Evolutionary conservation across 2,113 vertebrate species (phyloP).

Genomic region (Semicossyphus pulcher): DNA sequence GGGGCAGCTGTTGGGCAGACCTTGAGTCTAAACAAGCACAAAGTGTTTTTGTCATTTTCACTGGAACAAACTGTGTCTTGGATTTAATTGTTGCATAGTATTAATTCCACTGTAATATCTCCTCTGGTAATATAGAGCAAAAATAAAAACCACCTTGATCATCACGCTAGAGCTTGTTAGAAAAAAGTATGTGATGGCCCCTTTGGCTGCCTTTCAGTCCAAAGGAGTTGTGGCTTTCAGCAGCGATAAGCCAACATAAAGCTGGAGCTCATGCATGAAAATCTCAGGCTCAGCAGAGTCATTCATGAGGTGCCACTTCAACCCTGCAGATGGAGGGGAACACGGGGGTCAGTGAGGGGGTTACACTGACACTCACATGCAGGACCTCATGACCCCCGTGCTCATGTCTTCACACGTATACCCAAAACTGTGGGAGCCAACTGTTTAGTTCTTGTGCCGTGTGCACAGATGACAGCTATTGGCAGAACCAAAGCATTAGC

Average conservation of each 20-base stretch:
- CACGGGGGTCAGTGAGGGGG: constrained; percentile 1
- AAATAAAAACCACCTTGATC: constrained; percentile 11
- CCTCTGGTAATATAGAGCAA: not conserved
- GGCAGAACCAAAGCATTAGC: constrained; percentile 5
- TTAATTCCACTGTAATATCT: not conserved
- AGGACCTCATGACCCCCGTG: constrained; percentile 15
- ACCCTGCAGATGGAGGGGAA: constrained; percentile 21
- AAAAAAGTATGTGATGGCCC: constrained; percentile 6
- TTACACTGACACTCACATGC: constrained; percentile 31
- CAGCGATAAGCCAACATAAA: constrained; percentile 50
- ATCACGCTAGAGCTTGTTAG: not conserved
- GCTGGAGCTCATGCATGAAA: constrained; percentile 69
- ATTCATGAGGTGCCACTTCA: constrained; percentile 51
- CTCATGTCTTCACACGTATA: constrained; percentile 22
- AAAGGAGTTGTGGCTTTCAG: constrained; percentile 38
- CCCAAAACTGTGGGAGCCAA: constrained; percentile 6
- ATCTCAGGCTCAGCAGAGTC: constrained; percentile 63
- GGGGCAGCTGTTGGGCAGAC: constrained; percentile 24
- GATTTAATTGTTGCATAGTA: not conserved
- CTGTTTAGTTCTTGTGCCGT: constrained; percentile 6
- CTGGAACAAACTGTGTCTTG: constrained; percentile 3
- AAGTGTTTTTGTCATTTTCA: not conserved
- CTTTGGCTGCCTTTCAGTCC: constrained; percentile 20
- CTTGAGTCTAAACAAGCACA: not conserved
- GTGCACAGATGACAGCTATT: not conserved